Evolutionary conservation across 2,113 vertebrate species (phyloP).

Genomic region (Lagopus muta): DNA sequence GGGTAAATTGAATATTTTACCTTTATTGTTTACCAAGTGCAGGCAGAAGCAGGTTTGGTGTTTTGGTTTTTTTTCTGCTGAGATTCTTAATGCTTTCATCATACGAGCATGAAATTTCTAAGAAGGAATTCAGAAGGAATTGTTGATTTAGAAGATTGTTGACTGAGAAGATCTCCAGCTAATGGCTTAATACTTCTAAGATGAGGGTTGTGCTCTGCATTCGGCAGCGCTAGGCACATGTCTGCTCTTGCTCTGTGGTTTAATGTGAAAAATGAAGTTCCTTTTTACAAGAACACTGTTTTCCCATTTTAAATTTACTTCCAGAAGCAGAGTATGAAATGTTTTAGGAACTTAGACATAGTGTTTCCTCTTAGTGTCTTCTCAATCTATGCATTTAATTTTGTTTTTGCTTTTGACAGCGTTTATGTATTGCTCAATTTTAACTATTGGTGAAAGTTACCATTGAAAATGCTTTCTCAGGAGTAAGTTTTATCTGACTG

Average conservation of each 20-base stretch:
- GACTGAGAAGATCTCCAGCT: background rate
- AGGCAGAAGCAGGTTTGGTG: background rate
- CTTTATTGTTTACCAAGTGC: background rate
- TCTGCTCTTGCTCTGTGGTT: background rate
- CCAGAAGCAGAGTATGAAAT: background rate
- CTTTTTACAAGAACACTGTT: background rate
- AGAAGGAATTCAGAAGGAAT: background rate
- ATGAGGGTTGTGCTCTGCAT: background rate
- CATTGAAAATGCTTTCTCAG: background rate
- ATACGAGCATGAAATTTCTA: background rate
- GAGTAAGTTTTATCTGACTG: background rate
- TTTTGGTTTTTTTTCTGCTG: background rate
- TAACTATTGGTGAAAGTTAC: background rate
- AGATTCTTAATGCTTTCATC: background rate
- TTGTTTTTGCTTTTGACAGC: background rate
- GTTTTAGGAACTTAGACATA: background rate
- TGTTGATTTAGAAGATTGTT: background rate
- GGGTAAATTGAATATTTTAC: background rate
- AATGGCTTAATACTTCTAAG: background rate
- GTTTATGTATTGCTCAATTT: background rate
- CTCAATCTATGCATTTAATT: background rate
- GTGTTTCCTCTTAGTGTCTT: constrained; percentile 4
- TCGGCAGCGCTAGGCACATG: background rate
- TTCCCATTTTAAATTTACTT: background rate
- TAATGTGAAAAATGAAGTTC: background rate